These are phyloP conservation scores for Pseudopodoces humilis DNA, from an alignment of 2,113 vertebrate species.

Conservation along the genomic window DNA sequence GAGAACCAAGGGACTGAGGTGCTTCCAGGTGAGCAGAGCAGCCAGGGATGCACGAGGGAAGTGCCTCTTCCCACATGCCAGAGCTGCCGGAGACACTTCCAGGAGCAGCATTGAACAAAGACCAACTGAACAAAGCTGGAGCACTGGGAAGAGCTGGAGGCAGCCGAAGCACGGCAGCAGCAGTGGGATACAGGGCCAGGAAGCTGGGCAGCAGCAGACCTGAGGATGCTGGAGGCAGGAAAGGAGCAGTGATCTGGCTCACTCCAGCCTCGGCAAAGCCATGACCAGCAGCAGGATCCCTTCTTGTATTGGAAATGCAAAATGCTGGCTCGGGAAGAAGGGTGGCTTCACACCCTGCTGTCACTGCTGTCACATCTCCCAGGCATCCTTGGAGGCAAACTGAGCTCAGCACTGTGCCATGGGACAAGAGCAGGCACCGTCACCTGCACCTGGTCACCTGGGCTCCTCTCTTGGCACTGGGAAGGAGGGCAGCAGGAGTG, in stretches of 20 bases:
- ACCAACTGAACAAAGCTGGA: conserved; percentile 36
- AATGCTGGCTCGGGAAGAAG: background rate
- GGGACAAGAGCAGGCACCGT: background rate
- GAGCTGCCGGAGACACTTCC: background rate
- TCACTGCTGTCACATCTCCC: background rate
- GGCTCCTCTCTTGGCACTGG: background rate
- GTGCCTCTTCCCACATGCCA: rapidly evolving
- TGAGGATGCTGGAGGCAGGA: background rate
- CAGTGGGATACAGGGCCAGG: rapidly evolving
- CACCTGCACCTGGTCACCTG: rapidly evolving
- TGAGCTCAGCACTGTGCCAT: rapidly evolving
- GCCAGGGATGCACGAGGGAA: background rate
- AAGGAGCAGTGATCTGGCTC: background rate
- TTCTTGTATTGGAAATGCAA: rapidly evolving
- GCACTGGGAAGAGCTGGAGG: background rate
- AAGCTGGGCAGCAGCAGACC: background rate
- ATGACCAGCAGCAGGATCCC: background rate
- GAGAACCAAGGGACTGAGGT: background rate
- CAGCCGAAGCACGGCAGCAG: background rate
- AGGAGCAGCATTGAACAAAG: conserved; percentile 34
- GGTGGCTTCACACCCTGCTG: background rate
- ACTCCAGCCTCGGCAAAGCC: background rate
- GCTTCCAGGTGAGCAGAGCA: background rate
- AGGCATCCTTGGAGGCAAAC: background rate
- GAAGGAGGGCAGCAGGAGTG: background rate